These are phyloP conservation scores for Lasioglossum leucozonium DNA, from an alignment of 2,888 invertebrate genomes.

Conservation along the genomic window DNA sequence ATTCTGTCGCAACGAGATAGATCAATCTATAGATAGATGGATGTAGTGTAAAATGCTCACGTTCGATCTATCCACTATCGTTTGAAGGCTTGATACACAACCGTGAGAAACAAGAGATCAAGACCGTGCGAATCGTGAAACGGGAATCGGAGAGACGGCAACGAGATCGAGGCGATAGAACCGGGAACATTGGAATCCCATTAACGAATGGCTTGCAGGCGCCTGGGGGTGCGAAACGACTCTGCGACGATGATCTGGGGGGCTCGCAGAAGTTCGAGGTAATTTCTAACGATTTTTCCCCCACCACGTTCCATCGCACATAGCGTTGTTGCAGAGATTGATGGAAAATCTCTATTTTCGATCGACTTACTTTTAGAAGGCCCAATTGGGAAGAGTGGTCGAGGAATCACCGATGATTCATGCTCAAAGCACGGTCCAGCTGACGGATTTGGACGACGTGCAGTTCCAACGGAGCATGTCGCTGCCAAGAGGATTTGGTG, in stretches of 20 bases:
- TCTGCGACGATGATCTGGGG: constrained; percentile 77
- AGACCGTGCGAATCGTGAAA: constrained; percentile 97
- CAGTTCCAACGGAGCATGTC: constrained; percentile 84
- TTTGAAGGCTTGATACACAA: constrained; percentile 87
- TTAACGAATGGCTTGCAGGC: constrained; percentile 78
- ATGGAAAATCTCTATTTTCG: neutral
- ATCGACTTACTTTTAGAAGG: constrained; percentile 68
- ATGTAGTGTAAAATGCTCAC: constrained; percentile 15
- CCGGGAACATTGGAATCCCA: constrained; percentile 82
- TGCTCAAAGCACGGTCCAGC: constrained; percentile 78
- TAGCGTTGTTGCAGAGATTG: neutral
- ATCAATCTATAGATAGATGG: neutral
- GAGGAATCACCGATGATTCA: constrained; percentile 77
- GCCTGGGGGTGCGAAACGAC: constrained; percentile 78
- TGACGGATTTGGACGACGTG: constrained; percentile 78
- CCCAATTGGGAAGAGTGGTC: constrained; percentile 78
- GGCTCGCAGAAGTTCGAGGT: constrained; percentile 79
- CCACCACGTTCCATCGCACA: neutral
- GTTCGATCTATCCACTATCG: neutral
- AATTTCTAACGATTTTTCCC: constrained; percentile 2
- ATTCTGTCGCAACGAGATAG: neutral
- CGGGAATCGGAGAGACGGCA: constrained; percentile 95
- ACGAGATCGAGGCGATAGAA: constrained; percentile 90
- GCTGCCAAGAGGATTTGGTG: constrained; percentile 84
- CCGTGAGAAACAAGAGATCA: constrained; percentile 94